Evolutionary conservation across 2,113 vertebrate genomes (phyloP), one percentile per base, ranked within the genome.

Genomic region (Chloebia gouldiae): DNA sequence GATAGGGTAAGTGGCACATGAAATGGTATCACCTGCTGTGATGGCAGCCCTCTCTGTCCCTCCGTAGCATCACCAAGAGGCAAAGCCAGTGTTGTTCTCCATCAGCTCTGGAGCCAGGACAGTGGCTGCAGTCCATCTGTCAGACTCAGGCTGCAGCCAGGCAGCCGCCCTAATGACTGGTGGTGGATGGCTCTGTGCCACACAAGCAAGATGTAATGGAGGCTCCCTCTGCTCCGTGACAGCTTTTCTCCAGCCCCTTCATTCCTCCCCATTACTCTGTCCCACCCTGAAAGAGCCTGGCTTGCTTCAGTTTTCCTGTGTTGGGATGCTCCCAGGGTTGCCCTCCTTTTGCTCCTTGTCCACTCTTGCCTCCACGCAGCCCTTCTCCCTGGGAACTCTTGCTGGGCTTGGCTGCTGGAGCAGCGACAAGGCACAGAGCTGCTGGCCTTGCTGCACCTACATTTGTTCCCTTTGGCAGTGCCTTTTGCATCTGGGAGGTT

Each of bases 381-480:
- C 45, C 24, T 51, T 64, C 72, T 39, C 10, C 5, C 37, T 65
- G 53, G 57, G 19, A 83, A 64, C 20, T 60, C 63, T 68, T 73
- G 27, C 69, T 57, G 68, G 33, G 45, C 50, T 86, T 50, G 61
- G 51, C 40, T 86, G 64, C 37, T 50, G 51, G 27, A 85, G 44
- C 51, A 86, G n/a, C 5, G 12, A 90, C 1, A 13, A 80, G 9
- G 19, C 66, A 80, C 31, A 40, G 42, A 88, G 60, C 42, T 0
- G 1, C 51, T 78, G 51, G 75, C 50, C 60, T 40, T 72, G 47
- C 31, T 84, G 59, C n/a, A 59, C 35, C 14, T 31, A 40, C 53
- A 79, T 79, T 66, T 91, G 53, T 7, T 94, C 28, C 71, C 88
- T 76, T 21, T 82, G 78, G 81, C 81, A 69, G 45, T n/a, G 45